Evolutionary conservation across 2,888 invertebrate genomes (phyloP), one percentile per base, ranked within the genome.

Genomic region (Steinernema carpocapsae): DNA sequence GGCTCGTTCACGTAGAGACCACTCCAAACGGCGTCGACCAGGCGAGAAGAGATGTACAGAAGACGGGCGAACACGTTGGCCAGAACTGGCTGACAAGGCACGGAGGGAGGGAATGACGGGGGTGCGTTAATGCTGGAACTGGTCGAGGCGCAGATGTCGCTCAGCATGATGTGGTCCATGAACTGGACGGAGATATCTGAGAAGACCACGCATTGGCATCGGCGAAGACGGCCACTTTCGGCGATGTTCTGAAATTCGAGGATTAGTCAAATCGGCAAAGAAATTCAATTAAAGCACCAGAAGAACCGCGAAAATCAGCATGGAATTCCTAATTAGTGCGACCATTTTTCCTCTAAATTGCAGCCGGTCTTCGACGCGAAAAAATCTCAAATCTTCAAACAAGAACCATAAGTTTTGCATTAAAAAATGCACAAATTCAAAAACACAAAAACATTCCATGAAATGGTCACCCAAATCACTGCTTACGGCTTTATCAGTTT

Each of bases 21-120:
- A 89, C 96, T 95, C 97, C 97, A 99, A 78, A 97, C 90, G 89
- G 96, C 97, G 88, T 99, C 99, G 7, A 97, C 97, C 48, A 97
- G 22, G 3, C 71, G 71, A 17, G 71, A 70, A 22, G 37, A 45
- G 10, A 48, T 70, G 71, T 70, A 70, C 4, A 70, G 46, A 7
- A 70, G 43, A 3, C 46, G 43, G 1, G 71, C 45, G 22, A 70
- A 70, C 24, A 56, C 56, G 26, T 6, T 56, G 26, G 24, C 56
- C 56, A 56, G 56, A 4, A 56, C 26, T 12, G 56, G 56, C 17
- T 56, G 56, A 24, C 56, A 56, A 14, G 56, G 56, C 22, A 56
- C 56, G 56, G 56, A 56, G 6, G 56, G 56, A 10, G 56, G 56
- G 26, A 19, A 56, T 17, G 56, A 56, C 6, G 56, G 56, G 7